phyloP scores from a whole-genome alignment of 2,113 vertebrate species.

The Thermophis baileyi region DNA sequence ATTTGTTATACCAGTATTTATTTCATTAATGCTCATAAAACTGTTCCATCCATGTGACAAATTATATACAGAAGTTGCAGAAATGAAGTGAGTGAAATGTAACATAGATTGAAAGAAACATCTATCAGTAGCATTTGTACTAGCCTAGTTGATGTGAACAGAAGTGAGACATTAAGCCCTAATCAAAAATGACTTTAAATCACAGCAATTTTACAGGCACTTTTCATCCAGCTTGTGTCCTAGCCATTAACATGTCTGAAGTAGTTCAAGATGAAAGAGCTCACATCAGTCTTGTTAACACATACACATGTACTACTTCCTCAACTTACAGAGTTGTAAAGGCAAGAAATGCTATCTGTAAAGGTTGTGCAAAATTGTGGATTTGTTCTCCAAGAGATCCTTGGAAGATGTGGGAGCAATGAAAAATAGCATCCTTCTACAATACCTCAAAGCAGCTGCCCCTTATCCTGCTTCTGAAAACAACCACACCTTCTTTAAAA shows the following conservation, averaged over 20 bases:
- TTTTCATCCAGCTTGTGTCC: background rate
- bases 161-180: background rate
- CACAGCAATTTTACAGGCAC: background rate
- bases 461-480: background rate
- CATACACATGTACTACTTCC: background rate
- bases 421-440: background rate
- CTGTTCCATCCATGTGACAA: background rate
- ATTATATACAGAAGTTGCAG: background rate
- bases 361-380: background rate
- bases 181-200: background rate
- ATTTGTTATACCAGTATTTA: background rate
- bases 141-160: background rate
- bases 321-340: background rate
- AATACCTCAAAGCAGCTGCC: background rate
- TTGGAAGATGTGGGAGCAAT: background rate
- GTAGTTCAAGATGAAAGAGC: constrained; percentile 14
- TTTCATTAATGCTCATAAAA: background rate
- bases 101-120: background rate
- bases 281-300: background rate
- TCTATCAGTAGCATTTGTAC: background rate
- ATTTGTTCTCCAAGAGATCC: background rate
- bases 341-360: background rate
- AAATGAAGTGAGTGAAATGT: background rate
- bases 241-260: background rate
- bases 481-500: background rate